Conservation (phyloP, 2,113 vertebrate species). For the Acrocephalus arundinaceus region DNA sequence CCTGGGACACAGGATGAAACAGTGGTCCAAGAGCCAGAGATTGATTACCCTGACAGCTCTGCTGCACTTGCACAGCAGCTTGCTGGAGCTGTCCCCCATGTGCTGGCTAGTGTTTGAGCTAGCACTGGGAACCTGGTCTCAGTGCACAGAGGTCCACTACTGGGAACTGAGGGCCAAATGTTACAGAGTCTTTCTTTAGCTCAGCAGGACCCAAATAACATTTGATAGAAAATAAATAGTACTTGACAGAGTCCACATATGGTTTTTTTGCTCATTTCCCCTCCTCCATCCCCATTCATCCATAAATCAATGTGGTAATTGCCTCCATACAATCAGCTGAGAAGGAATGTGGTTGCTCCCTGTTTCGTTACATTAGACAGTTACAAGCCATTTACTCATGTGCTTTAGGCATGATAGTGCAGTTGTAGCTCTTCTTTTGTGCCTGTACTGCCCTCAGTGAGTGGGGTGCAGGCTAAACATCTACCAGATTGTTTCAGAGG, state of each 20-base stretch:
- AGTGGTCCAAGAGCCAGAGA: not conserved
- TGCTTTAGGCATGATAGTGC: not conserved
- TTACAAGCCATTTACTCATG: not conserved
- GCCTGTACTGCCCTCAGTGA: not conserved
- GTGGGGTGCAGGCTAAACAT: not conserved
- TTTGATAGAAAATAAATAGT: not conserved
- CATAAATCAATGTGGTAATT: not conserved
- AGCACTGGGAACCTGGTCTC: not conserved
- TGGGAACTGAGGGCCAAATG: not conserved
- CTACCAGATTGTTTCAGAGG: not conserved
- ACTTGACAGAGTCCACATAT: not conserved
- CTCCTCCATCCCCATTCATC: not conserved
- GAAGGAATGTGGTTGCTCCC: not conserved
- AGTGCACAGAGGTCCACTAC: not conserved
- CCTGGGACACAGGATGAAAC: not conserved
- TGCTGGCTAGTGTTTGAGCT: not conserved
- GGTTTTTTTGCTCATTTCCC: not conserved
- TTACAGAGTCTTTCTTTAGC: not conserved
- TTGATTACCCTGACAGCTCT: not conserved
- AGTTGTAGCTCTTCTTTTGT: not conserved
- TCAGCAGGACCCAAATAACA: not conserved
- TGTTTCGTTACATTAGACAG: not conserved
- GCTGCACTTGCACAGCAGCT: not conserved
- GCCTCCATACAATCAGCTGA: not conserved
- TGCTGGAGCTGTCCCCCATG: not conserved